These are phyloP conservation scores for Tethya wilhelma DNA, from an alignment of 37 sponge, comb jelly and placozoan species.

Conservation along the genomic window DNA sequence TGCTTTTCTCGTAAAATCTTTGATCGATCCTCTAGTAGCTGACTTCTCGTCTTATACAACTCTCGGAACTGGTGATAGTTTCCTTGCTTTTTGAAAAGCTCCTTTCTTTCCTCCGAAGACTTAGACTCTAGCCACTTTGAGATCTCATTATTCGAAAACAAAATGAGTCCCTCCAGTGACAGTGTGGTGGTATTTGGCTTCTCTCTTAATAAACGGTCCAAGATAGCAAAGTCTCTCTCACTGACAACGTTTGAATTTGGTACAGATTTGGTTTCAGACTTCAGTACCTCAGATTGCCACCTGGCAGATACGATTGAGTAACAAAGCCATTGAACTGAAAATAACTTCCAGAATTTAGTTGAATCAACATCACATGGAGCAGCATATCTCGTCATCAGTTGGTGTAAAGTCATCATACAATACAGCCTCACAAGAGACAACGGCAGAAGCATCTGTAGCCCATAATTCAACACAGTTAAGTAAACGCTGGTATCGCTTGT, in stretches of 20 bases:
- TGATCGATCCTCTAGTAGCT: background rate
- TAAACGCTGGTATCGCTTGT: background rate
- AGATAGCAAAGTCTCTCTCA: constrained; percentile 38
- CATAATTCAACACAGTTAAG: background rate
- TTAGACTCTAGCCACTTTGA: constrained; percentile 1
- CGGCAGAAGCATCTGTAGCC: constrained; percentile 13
- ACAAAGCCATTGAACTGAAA: background rate
- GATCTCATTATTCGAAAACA: constrained; percentile 10
- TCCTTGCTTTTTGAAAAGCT: background rate
- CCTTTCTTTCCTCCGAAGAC: background rate
- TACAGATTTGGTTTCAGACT: background rate
- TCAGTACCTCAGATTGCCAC: background rate
- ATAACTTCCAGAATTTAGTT: constrained; percentile 4
- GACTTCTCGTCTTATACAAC: background rate
- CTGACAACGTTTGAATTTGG: constrained; percentile 23
- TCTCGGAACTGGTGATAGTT: background rate
- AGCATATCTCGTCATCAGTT: background rate
- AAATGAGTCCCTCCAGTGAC: background rate
- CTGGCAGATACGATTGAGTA: constrained; percentile 1
- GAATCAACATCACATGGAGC: background rate
- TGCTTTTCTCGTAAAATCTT: background rate
- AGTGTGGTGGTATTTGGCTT: constrained; percentile 37
- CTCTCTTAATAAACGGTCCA: constrained; percentile 32
- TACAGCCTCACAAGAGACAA: constrained; percentile 15
- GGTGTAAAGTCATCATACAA: constrained; percentile 13